phyloP scores from a whole-genome alignment of 53 echinoderm and acorn worm genomes.

The Stichopus horrens region DNA sequence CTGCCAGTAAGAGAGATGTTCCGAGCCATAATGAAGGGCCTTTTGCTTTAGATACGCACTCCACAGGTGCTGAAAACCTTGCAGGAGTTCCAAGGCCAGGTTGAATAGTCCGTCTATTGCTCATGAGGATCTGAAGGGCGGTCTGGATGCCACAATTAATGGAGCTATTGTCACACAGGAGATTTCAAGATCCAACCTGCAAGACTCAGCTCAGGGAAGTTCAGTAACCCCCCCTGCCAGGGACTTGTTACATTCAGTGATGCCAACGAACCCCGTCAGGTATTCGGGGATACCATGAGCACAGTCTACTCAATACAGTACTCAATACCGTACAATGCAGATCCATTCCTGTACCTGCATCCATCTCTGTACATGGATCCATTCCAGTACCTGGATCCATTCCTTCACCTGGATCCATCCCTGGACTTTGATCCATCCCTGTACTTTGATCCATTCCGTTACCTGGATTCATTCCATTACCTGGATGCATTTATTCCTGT shows the following conservation, averaged over 20 bases:
- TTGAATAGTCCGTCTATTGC: neutral
- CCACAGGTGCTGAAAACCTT: neutral
- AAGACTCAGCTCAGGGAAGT: no score
- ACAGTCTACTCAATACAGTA: neutral
- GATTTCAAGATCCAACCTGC: no score
- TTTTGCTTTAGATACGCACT: neutral
- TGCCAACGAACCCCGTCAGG: neutral
- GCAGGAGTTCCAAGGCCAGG: conserved; percentile 8
- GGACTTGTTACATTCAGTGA: neutral
- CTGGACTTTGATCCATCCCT: no score
- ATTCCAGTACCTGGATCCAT: no score
- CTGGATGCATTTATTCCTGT: no score
- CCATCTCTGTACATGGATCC: no score
- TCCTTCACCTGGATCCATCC: no score
- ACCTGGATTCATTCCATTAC: no score
- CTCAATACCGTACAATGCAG: no score
- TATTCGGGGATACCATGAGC: neutral
- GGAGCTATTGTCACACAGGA: neutral
- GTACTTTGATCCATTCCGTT: no score
- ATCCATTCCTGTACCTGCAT: no score
- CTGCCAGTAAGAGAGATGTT: neutral
- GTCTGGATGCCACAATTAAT: neutral
- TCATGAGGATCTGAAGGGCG: neutral
- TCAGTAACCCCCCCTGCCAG: no score
- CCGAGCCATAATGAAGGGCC: conserved; percentile 21